A percentile compares a stretch with the other conserved stretches of the same genome.
Conservation (phyloP, 2,113 vertebrate genomes). For the Stomatorhinus ivindoensis region DNA sequence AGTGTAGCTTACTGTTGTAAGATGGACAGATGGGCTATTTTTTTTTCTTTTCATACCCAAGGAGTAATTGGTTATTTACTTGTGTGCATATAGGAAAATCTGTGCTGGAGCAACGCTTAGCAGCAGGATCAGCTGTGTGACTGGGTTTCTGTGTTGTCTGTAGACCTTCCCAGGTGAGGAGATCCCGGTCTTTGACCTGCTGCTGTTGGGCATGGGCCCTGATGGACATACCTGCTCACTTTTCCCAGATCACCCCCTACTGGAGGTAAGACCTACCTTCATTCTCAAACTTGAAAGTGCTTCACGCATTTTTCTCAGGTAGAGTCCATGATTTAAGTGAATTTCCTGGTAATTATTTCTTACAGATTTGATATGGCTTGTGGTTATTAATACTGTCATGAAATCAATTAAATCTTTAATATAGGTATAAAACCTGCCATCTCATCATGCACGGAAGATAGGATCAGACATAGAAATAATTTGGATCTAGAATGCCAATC, state of each 20-base stretch:
- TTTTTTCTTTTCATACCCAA: not conserved
- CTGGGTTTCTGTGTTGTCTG: not conserved
- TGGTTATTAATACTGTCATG: not conserved
- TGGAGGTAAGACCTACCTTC: slow-evolving; percentile 63
- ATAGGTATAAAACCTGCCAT: not conserved
- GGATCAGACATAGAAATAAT: not conserved
- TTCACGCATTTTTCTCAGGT: not conserved
- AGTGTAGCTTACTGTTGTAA: not conserved
- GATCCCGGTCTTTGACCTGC: slow-evolving; percentile 75
- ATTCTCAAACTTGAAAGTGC: not conserved
- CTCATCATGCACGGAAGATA: not conserved
- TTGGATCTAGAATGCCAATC: not conserved
- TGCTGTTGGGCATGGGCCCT: slow-evolving; percentile 81
- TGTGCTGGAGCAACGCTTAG: not conserved
- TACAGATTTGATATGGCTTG: not conserved
- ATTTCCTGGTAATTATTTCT: not conserved
- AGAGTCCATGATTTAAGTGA: not conserved
- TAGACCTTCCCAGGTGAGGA: slow-evolving; percentile 69
- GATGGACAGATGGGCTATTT: not conserved
- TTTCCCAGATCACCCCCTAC: slow-evolving; percentile 77
- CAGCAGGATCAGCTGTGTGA: not conserved
- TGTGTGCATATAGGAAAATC: not conserved
- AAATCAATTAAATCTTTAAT: not conserved
- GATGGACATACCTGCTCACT: slow-evolving; percentile 91
- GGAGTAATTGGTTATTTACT: not conserved